These are phyloP conservation scores for Aplysina aerophoba DNA, from an alignment of 37 sponge, comb jelly and placozoan species.

Conservation along the genomic window DNA sequence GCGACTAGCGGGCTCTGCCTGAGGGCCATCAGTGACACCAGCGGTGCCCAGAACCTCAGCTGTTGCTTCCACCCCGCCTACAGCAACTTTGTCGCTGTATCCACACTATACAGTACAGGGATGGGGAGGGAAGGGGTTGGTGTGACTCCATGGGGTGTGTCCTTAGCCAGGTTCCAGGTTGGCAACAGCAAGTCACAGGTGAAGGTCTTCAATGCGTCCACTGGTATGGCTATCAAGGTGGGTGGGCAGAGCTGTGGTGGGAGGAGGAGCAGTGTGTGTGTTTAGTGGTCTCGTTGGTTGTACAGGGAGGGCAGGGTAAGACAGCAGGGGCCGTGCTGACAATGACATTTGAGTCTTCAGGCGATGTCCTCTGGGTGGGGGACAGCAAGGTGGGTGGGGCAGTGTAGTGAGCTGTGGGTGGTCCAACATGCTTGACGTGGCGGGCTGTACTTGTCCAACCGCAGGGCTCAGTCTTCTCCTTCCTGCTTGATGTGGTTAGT, in stretches of 20 bases:
- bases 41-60: constrained; percentile 45
- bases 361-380: constrained; percentile 76
- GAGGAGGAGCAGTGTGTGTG: background rate
- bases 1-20: constrained; percentile 69
- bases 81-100: constrained; percentile 72
- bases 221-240: constrained; percentile 81
- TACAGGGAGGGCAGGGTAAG: constrained; percentile 75
- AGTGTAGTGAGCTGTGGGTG: background rate
- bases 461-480: constrained; percentile 81
- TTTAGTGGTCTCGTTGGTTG: background rate
- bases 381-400: constrained; percentile 71
- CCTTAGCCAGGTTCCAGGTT: constrained; percentile 40
- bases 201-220: constrained; percentile 86
- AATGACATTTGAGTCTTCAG: constrained; percentile 76
- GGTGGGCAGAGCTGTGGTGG: background rate
- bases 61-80: constrained; percentile 69
- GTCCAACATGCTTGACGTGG: background rate
- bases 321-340: constrained; percentile 70
- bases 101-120: too few species aligned
- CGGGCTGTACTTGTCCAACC: too few species aligned
- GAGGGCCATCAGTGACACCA: constrained; percentile 61
- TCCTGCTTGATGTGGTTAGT: constrained; percentile 61
- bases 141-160: too few species aligned
- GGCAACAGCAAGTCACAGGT: constrained; percentile 86
- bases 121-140: too few species aligned